Conservation (phyloP, 37 sponge, comb jelly and placozoan species). For the Halisarca cf. caerulea region DNA sequence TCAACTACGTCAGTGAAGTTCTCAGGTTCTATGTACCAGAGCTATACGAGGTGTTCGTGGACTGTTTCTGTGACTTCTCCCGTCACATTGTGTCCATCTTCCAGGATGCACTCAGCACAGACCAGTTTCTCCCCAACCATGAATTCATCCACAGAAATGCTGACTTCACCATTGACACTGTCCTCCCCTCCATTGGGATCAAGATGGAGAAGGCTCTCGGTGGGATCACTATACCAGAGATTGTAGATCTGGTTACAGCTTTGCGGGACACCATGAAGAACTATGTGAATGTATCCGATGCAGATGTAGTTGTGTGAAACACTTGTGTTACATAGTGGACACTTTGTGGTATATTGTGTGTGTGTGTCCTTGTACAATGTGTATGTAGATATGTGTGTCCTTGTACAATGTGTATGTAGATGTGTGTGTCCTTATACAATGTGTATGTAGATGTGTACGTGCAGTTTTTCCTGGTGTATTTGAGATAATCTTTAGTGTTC, state of each 20-base stretch:
- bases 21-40: constrained; percentile 65
- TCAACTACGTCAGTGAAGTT: constrained; percentile 50
- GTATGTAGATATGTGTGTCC: too few species aligned
- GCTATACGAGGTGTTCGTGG: constrained; percentile 52
- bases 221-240: constrained; percentile 52
- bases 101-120: constrained; percentile 48
- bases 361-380: too few species aligned
- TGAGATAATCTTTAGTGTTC: too few species aligned
- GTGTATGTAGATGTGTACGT: too few species aligned
- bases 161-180: constrained; percentile 59
- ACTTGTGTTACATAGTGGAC: not conserved
- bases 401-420: too few species aligned
- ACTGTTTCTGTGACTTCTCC: constrained; percentile 68
- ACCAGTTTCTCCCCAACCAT: constrained; percentile 35
- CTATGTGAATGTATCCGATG: not conserved
- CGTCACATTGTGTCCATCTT: constrained; percentile 43
- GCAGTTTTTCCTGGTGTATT: too few species aligned
- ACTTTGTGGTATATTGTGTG: too few species aligned
- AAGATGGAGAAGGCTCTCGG: constrained; percentile 48
- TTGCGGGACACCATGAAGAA: constrained; percentile 7
- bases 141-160: constrained; percentile 69
- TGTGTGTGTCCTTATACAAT: too few species aligned
- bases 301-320: not conserved
- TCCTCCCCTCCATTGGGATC: constrained; percentile 52
- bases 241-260: constrained; percentile 53